Base-by-base conservation (phyloP, 2,797 vertebrate genomes). In the Oreochromis grahami region DNA sequence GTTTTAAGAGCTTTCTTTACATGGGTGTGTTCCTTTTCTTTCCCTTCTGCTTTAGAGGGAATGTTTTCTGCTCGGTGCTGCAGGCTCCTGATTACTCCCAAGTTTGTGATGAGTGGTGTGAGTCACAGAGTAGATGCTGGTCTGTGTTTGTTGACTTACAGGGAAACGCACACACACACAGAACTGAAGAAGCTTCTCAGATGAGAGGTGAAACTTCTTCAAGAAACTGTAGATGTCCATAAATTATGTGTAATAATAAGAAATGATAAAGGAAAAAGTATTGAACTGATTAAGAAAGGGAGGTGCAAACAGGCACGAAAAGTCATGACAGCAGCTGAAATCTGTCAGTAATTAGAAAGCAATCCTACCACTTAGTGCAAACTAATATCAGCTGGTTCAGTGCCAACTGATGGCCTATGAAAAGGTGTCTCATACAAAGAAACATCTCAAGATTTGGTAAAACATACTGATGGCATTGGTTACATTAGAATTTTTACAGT, bases 1-100 rank as follows among this genome's bases (percentile, higher is more conserved):
- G 32, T 63, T 63, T n/a, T 63, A 36, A 63, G 58, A 63, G 58
- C 58, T 63, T 36, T 63, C 58, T 63, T 63, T 36, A 63, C 17
- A n/a, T 2, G 0, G 17, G 58, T 7, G 32, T 36, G 6, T 63
- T 63, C 2, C 1, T 3, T 63, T 3, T n/a, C 32, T 3, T 36
- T 7, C 17, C 17, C 10, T 3, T 63, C 17, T 63, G 58, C 1
- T 63, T 36, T 63, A n/a, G 17, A 63, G 17, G 17, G 32, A 36
- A 36, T 63, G 32, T 63, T 63, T 63, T 63, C 32, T 63, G 32
- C 17, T 36, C 1, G 3, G 58, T 36, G 10, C 10, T 63, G 17
- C 32, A 63, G 58, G 58, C 32, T 63, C 58, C 58, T 36, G 17
- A 63, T 63, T 36, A 63, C 32, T 63, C 58, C 9, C 17, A 63